Base-by-base conservation (phyloP, 2,888 invertebrate species). In the Anthophora plumipes region DNA sequence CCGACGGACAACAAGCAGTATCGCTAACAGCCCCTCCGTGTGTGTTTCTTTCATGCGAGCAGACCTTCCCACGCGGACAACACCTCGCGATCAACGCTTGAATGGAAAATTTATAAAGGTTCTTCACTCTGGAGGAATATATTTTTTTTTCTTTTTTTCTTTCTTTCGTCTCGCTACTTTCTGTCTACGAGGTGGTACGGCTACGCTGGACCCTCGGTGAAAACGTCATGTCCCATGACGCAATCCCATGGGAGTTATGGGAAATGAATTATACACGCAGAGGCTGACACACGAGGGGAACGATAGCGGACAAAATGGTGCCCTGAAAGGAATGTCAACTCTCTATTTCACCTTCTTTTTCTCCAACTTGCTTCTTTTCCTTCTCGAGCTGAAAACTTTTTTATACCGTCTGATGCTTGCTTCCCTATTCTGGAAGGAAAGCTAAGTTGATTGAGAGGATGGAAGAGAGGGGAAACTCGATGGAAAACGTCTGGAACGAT, bases 231-330 rank as follows among this genome's bases (percentile, higher is more conserved):
- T 67, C 57, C 74, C 82, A 72, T 82, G 80, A 86, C 78, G 84
- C 63, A 83, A 85, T 79, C 87, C 87, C 83, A 76, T 82, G 89
- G 87, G 90, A 90, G 88, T 87, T 88, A 84, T 84, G 89, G 86
- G 85, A 89, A 90, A 91, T 91, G 91, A 92, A 92, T 92, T 91
- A 92, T 90, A 90, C 87, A 91, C 88, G 85, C 79, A 75, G 54
- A 59, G 84, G 64, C 77, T 37, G 76, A 79, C 80, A 82, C 80
- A 84, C 82, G 86, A 74, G 88, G 87, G 88, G 89, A 89, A 84
- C 86, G 75, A 78, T 82, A 79, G 80, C 86, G 84, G 85, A 90
- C 91, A 91, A 92, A 91, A 92, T 91, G 91, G 90, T 89, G 89
- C 84, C 84, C 70, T 80, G 87, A 86, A 86, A 88, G 86, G 86